A percentile compares a stretch with the other conserved stretches of the same genome.
These are phyloP conservation scores for Myiagra hebetior DNA, from an alignment of 2,113 vertebrate species.

Conservation along the genomic window DNA sequence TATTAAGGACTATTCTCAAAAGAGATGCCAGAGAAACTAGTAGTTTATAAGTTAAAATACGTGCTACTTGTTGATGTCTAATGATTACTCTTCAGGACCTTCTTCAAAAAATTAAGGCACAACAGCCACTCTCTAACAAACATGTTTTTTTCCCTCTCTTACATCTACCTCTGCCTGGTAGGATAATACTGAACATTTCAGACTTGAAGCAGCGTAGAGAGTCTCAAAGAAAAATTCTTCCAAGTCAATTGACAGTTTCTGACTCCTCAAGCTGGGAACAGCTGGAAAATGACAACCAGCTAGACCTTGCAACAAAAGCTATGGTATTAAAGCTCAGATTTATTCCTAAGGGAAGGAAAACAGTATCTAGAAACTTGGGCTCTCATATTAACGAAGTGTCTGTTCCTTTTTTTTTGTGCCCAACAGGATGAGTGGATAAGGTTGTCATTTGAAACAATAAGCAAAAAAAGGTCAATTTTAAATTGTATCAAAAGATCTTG, in stretches of 20 bases:
- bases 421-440: not conserved
- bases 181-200: not conserved
- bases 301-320: not conserved
- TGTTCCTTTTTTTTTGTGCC: not conserved
- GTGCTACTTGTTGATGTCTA: not conserved
- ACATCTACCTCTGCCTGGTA: not conserved
- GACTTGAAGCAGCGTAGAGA: not conserved
- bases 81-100: not conserved
- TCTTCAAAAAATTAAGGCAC: not conserved
- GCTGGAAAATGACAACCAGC: not conserved
- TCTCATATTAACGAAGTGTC: not conserved
- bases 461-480: not conserved
- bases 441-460: not conserved
- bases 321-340: not conserved
- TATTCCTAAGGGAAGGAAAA: not conserved
- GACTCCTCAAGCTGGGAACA: conserved; percentile 5
- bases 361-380: not conserved
- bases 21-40: not conserved
- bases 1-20: not conserved
- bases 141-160: not conserved
- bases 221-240: not conserved
- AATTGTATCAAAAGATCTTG: not conserved
- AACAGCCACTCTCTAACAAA: not conserved
- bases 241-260: not conserved
- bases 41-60: not conserved